Evolutionary conservation across 2,113 vertebrate species (phyloP).

Genomic region (Fregata magnificens): DNA sequence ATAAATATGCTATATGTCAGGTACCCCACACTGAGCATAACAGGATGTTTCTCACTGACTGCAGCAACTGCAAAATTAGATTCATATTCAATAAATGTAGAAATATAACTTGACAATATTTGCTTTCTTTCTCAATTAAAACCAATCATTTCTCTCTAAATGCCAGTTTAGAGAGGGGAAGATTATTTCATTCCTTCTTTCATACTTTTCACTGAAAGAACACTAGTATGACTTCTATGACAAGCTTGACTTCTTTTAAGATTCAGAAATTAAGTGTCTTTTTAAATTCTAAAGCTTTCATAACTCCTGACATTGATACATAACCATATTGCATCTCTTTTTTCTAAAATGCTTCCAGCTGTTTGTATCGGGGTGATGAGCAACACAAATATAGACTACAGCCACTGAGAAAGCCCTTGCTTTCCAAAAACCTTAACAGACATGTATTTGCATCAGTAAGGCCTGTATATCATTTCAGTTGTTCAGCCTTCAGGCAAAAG

Average conservation of each 20-base stretch:
- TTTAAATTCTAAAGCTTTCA: not conserved
- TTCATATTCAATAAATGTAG: not conserved
- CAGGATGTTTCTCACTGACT: not conserved
- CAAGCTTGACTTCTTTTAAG: not conserved
- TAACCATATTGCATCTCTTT: not conserved
- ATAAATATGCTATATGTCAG: not conserved
- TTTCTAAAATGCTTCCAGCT: not conserved
- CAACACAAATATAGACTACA: not conserved
- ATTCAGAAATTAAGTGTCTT: not conserved
- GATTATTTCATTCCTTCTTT: not conserved
- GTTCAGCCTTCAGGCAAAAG: not conserved
- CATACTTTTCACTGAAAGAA: not conserved
- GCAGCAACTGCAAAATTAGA: not conserved
- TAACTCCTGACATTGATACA: not conserved
- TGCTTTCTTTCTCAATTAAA: not conserved
- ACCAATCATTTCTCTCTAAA: not conserved
- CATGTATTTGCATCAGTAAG: not conserved
- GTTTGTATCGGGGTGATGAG: not conserved
- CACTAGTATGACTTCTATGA: not conserved
- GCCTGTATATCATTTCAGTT: not conserved
- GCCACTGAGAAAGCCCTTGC: not conserved
- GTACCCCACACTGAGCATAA: not conserved
- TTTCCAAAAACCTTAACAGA: not conserved
- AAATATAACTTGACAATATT: not conserved
- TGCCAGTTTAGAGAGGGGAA: not conserved